Evolutionary conservation across 2,888 invertebrate genomes (phyloP).

Genomic region (Calliphora vomitoria): DNA sequence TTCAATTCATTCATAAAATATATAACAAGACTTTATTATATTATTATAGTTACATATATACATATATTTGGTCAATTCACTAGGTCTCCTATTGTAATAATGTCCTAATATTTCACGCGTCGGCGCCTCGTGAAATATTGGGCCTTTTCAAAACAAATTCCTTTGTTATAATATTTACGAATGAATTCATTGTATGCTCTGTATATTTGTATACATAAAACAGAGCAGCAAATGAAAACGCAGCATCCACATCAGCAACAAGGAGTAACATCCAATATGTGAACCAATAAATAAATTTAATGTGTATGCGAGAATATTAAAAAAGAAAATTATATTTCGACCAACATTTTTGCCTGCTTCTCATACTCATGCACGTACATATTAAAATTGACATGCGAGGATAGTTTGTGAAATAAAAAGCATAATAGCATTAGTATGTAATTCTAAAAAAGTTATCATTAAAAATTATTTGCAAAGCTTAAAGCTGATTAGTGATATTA

Average conservation of each 20-base stretch:
- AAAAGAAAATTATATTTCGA: constrained; percentile 81
- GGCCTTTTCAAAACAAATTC: too few species aligned
- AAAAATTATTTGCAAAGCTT: too few species aligned
- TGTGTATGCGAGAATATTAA: constrained; percentile 82
- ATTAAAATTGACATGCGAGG: constrained; percentile 1
- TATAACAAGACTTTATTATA: too few species aligned
- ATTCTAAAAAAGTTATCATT: too few species aligned
- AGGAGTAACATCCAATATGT: constrained; percentile 79
- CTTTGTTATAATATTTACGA: neutral
- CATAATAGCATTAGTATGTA: neutral
- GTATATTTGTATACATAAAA: neutral
- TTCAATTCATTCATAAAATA: too few species aligned
- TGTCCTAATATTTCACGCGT: too few species aligned
- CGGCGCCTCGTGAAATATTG: too few species aligned
- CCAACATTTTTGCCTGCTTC: constrained; percentile 54
- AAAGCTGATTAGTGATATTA: too few species aligned
- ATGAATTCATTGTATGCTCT: neutral
- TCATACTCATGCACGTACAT: neutral
- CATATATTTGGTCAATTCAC: too few species aligned
- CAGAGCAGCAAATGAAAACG: constrained; percentile 7
- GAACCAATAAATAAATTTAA: constrained; percentile 82
- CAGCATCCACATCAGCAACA: constrained; percentile 12
- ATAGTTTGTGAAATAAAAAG: neutral
- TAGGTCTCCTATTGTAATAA: too few species aligned
- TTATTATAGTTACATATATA: too few species aligned